Percentiles rank a stretch among this genome's conserved stretches.
Evolutionary conservation across 2,797 vertebrate genomes (phyloP).

Genomic region (Antennarius maculatus): DNA sequence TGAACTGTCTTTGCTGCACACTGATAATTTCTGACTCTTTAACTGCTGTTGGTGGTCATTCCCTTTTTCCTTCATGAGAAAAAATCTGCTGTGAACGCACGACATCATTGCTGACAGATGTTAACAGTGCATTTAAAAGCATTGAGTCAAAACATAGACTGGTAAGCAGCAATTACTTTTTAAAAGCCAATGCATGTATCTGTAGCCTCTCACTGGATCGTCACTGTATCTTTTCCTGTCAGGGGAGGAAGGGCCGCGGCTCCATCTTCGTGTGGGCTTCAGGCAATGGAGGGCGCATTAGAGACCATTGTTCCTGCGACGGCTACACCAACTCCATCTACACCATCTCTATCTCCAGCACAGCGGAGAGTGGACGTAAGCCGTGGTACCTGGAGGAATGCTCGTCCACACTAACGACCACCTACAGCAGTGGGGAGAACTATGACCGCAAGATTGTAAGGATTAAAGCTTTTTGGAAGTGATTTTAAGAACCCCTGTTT

Average conservation of each 20-base stretch:
- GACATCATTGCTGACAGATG: neutral
- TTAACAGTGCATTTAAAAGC: constrained; percentile 19
- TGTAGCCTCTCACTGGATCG: constrained; percentile 7
- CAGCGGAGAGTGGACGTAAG: constrained; percentile 96
- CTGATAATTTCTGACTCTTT: constrained; percentile 13
- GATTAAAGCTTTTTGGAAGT: neutral
- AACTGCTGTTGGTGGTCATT: constrained; percentile 11
- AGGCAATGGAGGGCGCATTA: constrained; percentile 95
- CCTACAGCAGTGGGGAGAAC: constrained; percentile 98
- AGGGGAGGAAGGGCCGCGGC: constrained; percentile 94
- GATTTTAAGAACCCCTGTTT: neutral
- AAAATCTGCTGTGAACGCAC: constrained; percentile 10
- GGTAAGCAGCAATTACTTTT: constrained; percentile 1
- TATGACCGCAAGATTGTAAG: constrained; percentile 98
- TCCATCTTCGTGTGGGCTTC: constrained; percentile 99
- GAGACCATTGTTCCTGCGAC: constrained; percentile 97
- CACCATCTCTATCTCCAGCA: constrained; percentile 99
- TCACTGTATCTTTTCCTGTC: constrained; percentile 57
- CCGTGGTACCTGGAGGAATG: constrained; percentile 99
- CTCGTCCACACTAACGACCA: constrained; percentile 95
- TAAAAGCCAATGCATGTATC: neutral
- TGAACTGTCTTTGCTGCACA: constrained; percentile 8
- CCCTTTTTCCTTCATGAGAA: constrained; percentile 1
- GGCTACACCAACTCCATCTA: constrained; percentile 99
- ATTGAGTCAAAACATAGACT: constrained; percentile 8